Percentiles rank a stretch among this genome's conserved stretches.
Conservation (phyloP, 2,113 vertebrate species). For the Chascanopsetta lugubris region DNA sequence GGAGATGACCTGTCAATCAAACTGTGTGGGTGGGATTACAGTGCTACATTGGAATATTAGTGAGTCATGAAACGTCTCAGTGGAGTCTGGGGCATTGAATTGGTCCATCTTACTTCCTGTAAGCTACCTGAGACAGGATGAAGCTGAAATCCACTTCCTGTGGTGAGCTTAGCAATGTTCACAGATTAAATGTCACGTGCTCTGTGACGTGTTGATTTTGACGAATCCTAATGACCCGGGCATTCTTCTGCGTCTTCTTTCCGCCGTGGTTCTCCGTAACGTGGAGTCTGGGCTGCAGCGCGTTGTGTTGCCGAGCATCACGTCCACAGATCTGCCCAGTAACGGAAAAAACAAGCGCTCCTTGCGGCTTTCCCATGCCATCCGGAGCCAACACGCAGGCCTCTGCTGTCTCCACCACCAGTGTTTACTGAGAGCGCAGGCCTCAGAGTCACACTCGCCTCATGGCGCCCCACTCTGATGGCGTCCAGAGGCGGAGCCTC, state of each 20-base stretch:
- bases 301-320: no score
- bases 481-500: conserved; percentile 42
- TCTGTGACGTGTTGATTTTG: no score
- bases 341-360: conserved; percentile 39
- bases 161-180: no score
- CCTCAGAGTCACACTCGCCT: conserved; percentile 41
- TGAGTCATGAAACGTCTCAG: no score
- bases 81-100: no score
- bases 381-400: background rate
- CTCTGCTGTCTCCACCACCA: background rate
- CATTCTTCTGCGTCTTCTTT: conserved; percentile 7
- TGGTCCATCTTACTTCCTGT: no score
- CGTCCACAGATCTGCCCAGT: background rate
- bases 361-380: conserved; percentile 5
- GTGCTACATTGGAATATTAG: no score
- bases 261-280: conserved; percentile 18
- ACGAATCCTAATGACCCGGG: background rate
- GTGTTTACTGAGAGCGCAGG: conserved; percentile 35
- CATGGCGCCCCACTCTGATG: background rate
- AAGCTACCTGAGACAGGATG: no score
- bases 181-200: no score
- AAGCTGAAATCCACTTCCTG: no score
- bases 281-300: no score
- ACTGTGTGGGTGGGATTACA: background rate
- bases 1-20: background rate